A percentile compares a stretch with the other conserved stretches of the same genome.
phyloP scores from a whole-genome alignment of 1,140 invertebrate species.

The Planococcus citri region DNA sequence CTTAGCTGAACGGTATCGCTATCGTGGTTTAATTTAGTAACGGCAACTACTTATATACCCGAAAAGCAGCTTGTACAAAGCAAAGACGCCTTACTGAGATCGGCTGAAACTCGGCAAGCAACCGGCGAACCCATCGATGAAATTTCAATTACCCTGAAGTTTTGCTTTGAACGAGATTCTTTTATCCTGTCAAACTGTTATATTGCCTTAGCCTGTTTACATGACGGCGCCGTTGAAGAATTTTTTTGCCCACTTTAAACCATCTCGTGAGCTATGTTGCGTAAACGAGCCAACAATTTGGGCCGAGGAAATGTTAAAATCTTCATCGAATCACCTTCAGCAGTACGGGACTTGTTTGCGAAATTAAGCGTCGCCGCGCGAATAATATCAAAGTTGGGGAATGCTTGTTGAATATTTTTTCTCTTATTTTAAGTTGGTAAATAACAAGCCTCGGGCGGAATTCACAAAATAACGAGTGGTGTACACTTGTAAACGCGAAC shows the following conservation, averaged over 20 bases:
- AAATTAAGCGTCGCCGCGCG: not conserved
- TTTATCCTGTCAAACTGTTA: not conserved
- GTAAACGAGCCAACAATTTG: not conserved
- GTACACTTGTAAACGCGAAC: too few relatives aligned
- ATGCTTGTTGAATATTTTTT: not conserved
- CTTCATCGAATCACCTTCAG: not conserved
- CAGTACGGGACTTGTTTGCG: not conserved
- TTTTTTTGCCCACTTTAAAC: not conserved
- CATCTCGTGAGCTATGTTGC: not conserved
- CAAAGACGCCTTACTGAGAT: too few relatives aligned
- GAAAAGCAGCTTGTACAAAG: not conserved
- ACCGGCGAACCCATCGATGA: not conserved
- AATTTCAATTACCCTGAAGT: not conserved
- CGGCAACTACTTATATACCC: not conserved
- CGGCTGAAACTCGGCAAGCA: too few relatives aligned
- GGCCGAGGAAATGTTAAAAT: not conserved
- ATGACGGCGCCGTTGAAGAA: not conserved
- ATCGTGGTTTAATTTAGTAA: constrained; percentile 3
- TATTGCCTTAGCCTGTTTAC: not conserved
- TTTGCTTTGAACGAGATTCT: not conserved
- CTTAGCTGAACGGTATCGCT: not conserved
- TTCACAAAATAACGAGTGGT: too few relatives aligned
- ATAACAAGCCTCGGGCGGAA: too few relatives aligned
- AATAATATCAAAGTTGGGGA: not conserved
- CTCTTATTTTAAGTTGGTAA: too few relatives aligned